Evolutionary conservation across 2,797 vertebrate species (phyloP), one percentile per base, ranked within the genome.

Genomic region (Cygnus olor): DNA sequence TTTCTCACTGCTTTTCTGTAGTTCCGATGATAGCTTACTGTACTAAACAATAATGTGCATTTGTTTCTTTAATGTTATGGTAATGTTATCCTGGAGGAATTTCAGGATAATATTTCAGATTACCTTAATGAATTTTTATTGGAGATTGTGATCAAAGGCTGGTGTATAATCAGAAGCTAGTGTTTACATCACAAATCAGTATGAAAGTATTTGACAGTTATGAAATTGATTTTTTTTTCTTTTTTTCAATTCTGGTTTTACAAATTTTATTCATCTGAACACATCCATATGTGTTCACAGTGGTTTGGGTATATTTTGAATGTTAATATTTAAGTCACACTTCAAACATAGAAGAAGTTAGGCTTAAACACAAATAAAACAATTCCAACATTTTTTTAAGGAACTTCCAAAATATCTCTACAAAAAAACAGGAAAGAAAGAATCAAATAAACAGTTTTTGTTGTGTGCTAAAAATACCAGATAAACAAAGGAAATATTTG

Each of bases 161-260:
- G 28, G 21, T 71, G 28, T 94, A 63, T 93, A 92, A 95, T 94
- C 36, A 94, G 68, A 79, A 91, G 58, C 65, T 87, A 69, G n/a
- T 85, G 61, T 87, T 93, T 54, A 40, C 53, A 79, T 57, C 8
- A 64, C 80, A 72, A 78, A 80, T 94, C 80, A 63, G 13, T 45
- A 22, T 65, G 38, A 89, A 93, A 83, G 4, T 76, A 80, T 83
- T 72, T 73, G 78, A 74, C 60, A 86, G 64, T 92, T 82, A 69
- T 66, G 53, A 89, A 88, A 92, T 60, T 21, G 12, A 21, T 77
- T 80, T 85, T 44, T 70, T 86, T 88, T 82, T 40, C 63, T 91
- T 86, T 88, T 85, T 88, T 44, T 66, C 64, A 90, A 53, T 83
- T 51, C 47, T 85, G 36, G 38, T 93, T 93, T 94, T 83, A 86